These are phyloP conservation scores for Noctua fimbriata DNA, from an alignment of 2,888 invertebrate genomes.

Conservation along the genomic window DNA sequence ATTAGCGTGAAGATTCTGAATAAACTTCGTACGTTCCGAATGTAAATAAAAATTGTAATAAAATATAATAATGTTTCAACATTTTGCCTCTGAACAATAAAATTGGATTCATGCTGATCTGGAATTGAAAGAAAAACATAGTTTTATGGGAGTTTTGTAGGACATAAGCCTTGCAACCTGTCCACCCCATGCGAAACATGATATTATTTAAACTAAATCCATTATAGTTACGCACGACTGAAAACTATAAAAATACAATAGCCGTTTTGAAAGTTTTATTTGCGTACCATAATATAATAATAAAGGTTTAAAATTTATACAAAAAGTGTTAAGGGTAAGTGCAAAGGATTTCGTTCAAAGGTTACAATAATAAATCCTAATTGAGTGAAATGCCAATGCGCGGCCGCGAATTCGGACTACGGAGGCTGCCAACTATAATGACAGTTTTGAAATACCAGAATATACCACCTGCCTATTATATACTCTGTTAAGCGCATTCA, in stretches of 20 bases:
- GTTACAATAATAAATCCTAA: constrained; percentile 42
- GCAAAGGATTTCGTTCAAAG: constrained; percentile 8
- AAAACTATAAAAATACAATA: constrained; percentile 49
- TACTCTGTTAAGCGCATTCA: constrained; percentile 4
- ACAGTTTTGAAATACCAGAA: constrained; percentile 9
- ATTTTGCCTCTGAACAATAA: constrained; percentile 65
- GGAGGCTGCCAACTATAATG: constrained; percentile 16
- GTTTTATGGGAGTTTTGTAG: constrained; percentile 36
- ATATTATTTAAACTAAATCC: constrained; percentile 35
- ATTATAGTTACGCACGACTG: constrained; percentile 32
- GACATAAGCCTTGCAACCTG: constrained; percentile 42
- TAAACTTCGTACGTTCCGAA: constrained; percentile 54
- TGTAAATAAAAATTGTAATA: constrained; percentile 64
- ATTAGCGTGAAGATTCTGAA: constrained; percentile 68
- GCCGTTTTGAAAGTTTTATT: constrained; percentile 19
- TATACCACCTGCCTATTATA: constrained; percentile 21
- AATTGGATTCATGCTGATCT: constrained; percentile 65
- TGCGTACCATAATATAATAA: constrained; percentile 18
- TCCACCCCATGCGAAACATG: constrained; percentile 41
- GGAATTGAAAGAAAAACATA: constrained; percentile 60
- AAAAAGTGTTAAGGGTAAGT: constrained; percentile 2
- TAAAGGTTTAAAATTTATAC: constrained; percentile 11
- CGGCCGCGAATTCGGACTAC: neutral
- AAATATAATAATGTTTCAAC: constrained; percentile 60
- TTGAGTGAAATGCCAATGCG: constrained; percentile 22